phyloP scores from a whole-genome alignment of 2,888 invertebrate genomes.

The Thecophora atra region DNA sequence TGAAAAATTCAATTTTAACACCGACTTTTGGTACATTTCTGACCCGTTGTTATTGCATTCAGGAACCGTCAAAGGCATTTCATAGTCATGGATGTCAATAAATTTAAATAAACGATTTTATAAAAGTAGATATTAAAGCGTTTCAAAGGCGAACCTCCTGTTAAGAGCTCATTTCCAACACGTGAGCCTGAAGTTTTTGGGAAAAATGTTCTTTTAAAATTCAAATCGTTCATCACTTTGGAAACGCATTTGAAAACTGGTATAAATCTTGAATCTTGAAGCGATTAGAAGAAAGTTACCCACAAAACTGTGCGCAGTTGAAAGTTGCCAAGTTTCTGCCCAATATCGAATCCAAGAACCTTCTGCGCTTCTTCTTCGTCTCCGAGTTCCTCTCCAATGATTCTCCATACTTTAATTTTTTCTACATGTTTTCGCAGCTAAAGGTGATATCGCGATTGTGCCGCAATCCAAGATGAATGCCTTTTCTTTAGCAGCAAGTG shows the following conservation, averaged over 20 bases:
- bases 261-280: constrained; percentile 50
- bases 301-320: constrained; percentile 30
- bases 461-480: constrained; percentile 1
- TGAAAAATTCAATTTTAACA: too few relatives aligned
- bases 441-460: constrained; percentile 37
- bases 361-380: too few relatives aligned
- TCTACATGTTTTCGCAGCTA: constrained; percentile 38
- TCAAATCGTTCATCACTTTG: constrained; percentile 50
- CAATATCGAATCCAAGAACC: constrained; percentile 5
- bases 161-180: constrained; percentile 38
- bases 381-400: constrained; percentile 46
- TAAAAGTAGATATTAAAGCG: constrained; percentile 31
- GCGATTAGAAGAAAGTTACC: constrained; percentile 48
- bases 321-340: background rate
- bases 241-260: constrained; percentile 38
- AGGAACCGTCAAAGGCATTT: too few relatives aligned
- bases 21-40: too few relatives aligned
- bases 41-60: too few relatives aligned
- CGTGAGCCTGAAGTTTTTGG: constrained; percentile 36
- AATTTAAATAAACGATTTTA: constrained; percentile 15
- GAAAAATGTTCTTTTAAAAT: constrained; percentile 50
- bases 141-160: background rate
- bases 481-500: background rate
- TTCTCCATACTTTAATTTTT: constrained; percentile 47
- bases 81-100: constrained; percentile 30